Evolutionary conservation across 2,113 vertebrate species (phyloP).

Genomic region (Donacobius atricapilla): DNA sequence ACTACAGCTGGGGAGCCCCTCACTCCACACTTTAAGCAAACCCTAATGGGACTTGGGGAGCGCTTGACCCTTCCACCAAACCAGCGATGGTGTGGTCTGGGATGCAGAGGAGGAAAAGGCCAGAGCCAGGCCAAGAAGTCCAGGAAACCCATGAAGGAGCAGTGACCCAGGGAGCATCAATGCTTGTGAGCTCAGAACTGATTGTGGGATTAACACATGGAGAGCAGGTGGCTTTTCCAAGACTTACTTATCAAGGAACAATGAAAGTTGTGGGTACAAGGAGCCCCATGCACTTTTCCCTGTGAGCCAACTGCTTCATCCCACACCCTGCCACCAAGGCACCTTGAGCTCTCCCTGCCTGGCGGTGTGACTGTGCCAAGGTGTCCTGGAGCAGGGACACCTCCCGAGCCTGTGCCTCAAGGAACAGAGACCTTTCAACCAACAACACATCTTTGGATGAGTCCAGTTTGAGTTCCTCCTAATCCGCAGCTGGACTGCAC

Average conservation of each 20-base stretch:
- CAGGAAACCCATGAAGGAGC: not conserved
- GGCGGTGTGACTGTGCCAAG: not conserved
- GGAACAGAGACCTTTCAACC: not conserved
- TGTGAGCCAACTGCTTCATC: not conserved
- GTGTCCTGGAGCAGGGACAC: not conserved
- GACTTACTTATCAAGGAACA: not conserved
- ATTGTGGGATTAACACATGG: not conserved
- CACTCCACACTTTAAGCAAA: not conserved
- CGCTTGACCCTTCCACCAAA: not conserved
- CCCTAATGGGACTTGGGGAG: accelerated
- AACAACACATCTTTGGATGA: not conserved
- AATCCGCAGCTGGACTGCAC: not conserved
- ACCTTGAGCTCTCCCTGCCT: not conserved
- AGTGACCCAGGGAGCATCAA: not conserved
- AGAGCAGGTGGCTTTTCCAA: not conserved
- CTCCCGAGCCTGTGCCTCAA: not conserved
- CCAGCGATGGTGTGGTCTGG: not conserved
- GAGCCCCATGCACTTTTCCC: not conserved
- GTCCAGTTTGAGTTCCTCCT: not conserved
- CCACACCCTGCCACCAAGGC: not conserved
- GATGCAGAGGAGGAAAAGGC: not conserved
- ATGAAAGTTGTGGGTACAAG: not conserved
- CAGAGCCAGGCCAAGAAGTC: not conserved
- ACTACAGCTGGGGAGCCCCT: too few relatives aligned
- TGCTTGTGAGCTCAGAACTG: not conserved